Evolutionary conservation across 1,140 invertebrate species (phyloP), one percentile per base, ranked within the genome.

Genomic region (Heliothis virescens): DNA sequence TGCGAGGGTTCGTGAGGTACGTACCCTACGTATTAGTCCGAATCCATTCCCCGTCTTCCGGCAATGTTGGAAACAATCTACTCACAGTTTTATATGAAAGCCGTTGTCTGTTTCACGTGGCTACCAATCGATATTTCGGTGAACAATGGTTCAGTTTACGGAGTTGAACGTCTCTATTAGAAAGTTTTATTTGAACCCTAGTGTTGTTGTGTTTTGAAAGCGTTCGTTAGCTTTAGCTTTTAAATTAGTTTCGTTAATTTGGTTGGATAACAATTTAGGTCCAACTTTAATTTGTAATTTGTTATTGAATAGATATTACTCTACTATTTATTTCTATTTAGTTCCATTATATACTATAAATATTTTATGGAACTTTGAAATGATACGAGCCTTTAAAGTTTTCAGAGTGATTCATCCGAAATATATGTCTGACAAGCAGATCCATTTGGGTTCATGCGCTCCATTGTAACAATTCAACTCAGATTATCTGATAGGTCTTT

Each of bases 41-140:
- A 90, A 92, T 91, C 91, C 89, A 92, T 93, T 93, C 87, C 78
- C 84, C 86, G 86, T 89, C 86, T 91, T 93, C 91, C 90, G 86
- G 84, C 77, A 82, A 88, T 91, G 87, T 89, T 90, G 86, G 85
- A 87, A 93, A 91, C 89, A 91, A 91, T 93, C 86, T 86, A 90
- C 88, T 85, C 77, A 83, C 84, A 84, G 85, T 89, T 91, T 91
- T 91, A 91, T 87, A 91, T 87, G 85, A 84, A 85, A 83, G 86
- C 81, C 79, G 79, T 85, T 87, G 79, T 85, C 86, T 83, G 82
- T 82, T 86, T 83, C 83, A 69, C 55, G 79, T 71, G 79, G 80
- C 82, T 67, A 57, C 60, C 55, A 55, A 77, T 59, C 77, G 75
- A 82, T 80, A 75, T 78, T 74, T 71, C 34, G 18, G 18, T 67